Conservation (phyloP, 2,113 vertebrate species). For the Stegastes partitus region DNA sequence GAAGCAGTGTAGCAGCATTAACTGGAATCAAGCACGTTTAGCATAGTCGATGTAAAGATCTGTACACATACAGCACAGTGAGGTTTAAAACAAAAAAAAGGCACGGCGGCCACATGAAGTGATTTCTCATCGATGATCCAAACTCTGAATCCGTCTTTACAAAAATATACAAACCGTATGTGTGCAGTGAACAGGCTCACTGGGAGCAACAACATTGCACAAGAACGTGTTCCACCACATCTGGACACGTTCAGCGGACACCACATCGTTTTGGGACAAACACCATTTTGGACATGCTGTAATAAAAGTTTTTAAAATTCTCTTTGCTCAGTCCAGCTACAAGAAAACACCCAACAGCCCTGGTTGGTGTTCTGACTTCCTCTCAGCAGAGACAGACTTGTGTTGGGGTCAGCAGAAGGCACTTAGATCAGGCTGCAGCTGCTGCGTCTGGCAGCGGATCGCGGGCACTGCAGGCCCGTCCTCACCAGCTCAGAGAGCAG, state of each 20-base stretch:
- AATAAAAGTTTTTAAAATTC: conserved; percentile 43
- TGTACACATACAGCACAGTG: conserved; percentile 69
- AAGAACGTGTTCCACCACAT: conserved; percentile 68
- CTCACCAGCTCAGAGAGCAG: conserved; percentile 58
- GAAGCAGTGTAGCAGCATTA: conserved; percentile 80
- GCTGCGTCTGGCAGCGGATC: conserved; percentile 32
- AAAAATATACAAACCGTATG: conserved; percentile 81
- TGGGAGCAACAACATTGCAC: conserved; percentile 80
- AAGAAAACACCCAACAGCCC: conserved; percentile 24
- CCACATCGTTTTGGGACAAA: conserved; percentile 52
- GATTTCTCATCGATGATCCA: conserved; percentile 65
- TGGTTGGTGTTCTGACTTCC: conserved; percentile 17
- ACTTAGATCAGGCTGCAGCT: conserved; percentile 69
- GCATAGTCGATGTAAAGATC: conserved; percentile 67
- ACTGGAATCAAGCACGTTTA: conserved; percentile 74
- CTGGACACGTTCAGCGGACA: conserved; percentile 52
- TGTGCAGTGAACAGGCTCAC: conserved; percentile 74
- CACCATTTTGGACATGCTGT: conserved; percentile 49
- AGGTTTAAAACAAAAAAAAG: conserved; percentile 65
- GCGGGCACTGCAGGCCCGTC: conserved; percentile 85
- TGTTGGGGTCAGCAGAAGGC: conserved; percentile 76
- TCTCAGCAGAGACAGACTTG: conserved; percentile 15
- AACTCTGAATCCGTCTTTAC: conserved; percentile 67
- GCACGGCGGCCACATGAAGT: conserved; percentile 77
- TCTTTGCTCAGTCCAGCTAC: conserved; percentile 57